Evolutionary conservation across 2,888 invertebrate genomes (phyloP).

Genomic region (Heteromurus nitidus): DNA sequence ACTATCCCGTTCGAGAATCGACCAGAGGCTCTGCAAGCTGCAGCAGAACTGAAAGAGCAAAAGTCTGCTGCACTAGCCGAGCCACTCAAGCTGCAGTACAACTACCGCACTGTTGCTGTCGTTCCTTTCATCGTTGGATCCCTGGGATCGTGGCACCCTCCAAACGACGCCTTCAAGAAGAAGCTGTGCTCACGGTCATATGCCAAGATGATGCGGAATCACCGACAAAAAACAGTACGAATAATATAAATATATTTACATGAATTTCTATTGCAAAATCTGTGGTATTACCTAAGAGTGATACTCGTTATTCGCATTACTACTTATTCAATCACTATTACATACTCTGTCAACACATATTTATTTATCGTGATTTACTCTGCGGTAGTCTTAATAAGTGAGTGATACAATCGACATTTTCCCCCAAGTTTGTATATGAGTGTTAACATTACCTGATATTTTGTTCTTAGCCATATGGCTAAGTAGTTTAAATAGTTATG

Average conservation of each 20-base stretch:
- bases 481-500: too few relatives aligned
- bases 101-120: slow-evolving; percentile 64
- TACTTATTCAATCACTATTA: too few relatives aligned
- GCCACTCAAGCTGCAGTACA: slow-evolving; percentile 53
- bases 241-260: background rate
- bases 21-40: slow-evolving; percentile 68
- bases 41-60: slow-evolving; percentile 70
- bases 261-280: too few relatives aligned
- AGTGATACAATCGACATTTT: too few relatives aligned
- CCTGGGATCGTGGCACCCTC: slow-evolving; percentile 74
- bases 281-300: too few relatives aligned
- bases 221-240: slow-evolving; percentile 73
- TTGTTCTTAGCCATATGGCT: too few relatives aligned
- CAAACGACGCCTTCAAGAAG: slow-evolving; percentile 72
- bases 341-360: too few relatives aligned
- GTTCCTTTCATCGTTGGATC: slow-evolving; percentile 74
- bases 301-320: too few relatives aligned
- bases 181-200: slow-evolving; percentile 65
- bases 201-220: slow-evolving; percentile 72
- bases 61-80: slow-evolving; percentile 73
- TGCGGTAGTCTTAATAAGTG: too few relatives aligned
- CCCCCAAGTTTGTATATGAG: too few relatives aligned
- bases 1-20: slow-evolving; percentile 74
- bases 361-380: too few relatives aligned
- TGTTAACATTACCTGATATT: too few relatives aligned